These are phyloP conservation scores for Oreortyx pictus DNA, from an alignment of 2,797 vertebrate genomes.

Conservation along the genomic window DNA sequence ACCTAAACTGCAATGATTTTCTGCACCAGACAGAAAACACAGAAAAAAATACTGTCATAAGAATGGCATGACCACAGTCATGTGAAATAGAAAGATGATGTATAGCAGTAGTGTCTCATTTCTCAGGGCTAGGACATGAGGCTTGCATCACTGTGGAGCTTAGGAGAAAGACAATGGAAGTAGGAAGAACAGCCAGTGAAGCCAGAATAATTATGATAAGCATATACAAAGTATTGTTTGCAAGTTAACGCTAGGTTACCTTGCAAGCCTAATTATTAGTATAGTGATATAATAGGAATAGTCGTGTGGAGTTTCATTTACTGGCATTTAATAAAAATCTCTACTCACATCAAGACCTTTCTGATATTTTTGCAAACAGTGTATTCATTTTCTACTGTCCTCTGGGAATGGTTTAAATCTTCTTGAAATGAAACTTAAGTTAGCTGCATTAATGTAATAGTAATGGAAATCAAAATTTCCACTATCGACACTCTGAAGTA, in stretches of 20 bases:
- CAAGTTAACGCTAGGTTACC: background rate
- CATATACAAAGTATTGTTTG: background rate
- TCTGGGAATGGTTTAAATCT: conserved; percentile 22
- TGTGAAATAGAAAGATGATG: background rate
- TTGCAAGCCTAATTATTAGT: background rate
- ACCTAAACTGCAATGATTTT: background rate
- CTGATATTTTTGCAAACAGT: background rate
- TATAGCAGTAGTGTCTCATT: background rate
- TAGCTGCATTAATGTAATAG: background rate
- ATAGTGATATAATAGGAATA: background rate
- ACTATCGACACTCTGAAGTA: background rate
- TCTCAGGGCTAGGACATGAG: background rate
- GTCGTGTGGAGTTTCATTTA: background rate
- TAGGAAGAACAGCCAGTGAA: background rate
- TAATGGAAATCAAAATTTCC: conserved; percentile 26
- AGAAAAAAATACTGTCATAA: background rate
- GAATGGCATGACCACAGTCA: background rate
- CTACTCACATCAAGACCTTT: background rate
- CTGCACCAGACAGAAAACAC: background rate
- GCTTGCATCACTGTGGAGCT: background rate
- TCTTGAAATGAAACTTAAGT: conserved; percentile 9
- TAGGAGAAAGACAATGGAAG: background rate
- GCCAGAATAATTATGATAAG: background rate
- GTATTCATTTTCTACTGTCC: background rate
- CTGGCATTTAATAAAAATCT: background rate